Conservation (phyloP, 2,888 invertebrate genomes). For the Callinectes sapidus region DNA sequence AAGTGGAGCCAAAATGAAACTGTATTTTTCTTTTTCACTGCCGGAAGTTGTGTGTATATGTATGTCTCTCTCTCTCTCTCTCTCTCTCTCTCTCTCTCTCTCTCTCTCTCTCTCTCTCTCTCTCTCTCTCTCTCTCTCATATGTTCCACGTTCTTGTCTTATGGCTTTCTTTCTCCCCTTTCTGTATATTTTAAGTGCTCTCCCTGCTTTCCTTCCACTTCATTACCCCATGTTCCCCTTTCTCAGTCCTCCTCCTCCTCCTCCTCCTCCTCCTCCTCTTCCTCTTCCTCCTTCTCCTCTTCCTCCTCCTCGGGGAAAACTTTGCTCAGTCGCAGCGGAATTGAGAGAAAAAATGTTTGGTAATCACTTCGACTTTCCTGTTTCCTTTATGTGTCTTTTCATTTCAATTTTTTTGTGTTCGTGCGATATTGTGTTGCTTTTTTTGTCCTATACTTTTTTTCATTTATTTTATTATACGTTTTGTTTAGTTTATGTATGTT, state of each 20-base stretch:
- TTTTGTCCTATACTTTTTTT: background rate
- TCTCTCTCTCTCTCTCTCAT: constrained; percentile 27
- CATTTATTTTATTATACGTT: background rate
- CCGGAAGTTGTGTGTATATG: background rate
- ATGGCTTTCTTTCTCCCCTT: background rate
- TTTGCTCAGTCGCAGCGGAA: background rate
- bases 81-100: constrained; percentile 37
- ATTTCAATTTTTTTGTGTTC: background rate
- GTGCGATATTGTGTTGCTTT: background rate
- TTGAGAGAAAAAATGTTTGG: background rate
- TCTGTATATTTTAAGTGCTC: background rate
- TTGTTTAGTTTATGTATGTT: background rate
- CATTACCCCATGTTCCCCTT: background rate
- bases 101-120: constrained; percentile 35
- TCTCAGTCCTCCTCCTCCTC: constrained; percentile 13
- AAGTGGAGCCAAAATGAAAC: background rate
- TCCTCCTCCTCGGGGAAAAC: background rate
- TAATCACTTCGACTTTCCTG: background rate
- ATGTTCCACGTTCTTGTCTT: background rate
- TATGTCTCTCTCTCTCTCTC: constrained; percentile 7
- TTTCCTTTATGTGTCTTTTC: background rate
- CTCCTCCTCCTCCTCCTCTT: constrained; percentile 15
- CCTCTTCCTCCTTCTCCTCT: background rate
- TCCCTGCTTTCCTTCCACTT: background rate
- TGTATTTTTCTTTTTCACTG: background rate